Percentiles rank a stretch among this genome's conserved stretches.
Evolutionary conservation across 2,888 invertebrate genomes (phyloP).

Genomic region (Microctonus brassicae): DNA sequence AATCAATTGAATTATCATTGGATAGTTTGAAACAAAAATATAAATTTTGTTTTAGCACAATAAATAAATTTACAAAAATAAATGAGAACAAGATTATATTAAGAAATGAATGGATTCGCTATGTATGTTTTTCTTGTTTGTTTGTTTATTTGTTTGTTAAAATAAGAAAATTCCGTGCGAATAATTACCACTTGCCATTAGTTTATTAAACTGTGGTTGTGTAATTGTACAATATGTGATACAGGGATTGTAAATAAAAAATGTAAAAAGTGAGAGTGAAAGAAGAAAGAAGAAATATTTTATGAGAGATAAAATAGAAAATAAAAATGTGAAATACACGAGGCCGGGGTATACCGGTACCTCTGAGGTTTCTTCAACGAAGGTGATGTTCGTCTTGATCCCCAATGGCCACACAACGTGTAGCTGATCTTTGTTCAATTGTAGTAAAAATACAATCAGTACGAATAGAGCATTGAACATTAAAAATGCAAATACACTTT

Average conservation of each 20-base stretch:
- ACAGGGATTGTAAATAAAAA: neutral
- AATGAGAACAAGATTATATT: neutral
- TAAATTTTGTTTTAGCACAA: neutral
- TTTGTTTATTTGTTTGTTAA: neutral
- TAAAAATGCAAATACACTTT: conserved; percentile 97
- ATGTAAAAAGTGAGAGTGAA: conserved; percentile 20
- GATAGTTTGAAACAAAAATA: neutral
- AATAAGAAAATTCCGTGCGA: conserved; percentile 24
- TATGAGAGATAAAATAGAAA: conserved; percentile 27
- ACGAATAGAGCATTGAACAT: conserved; percentile 99
- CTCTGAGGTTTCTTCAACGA: conserved; percentile 93
- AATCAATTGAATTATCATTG: neutral
- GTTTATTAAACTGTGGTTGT: conserved; percentile 32
- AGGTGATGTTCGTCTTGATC: conserved; percentile 94
- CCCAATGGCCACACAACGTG: conserved; percentile 98
- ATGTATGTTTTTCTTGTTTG: neutral
- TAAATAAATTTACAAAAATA: neutral
- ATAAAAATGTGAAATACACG: conserved; percentile 38
- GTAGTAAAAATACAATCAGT: conserved; percentile 97
- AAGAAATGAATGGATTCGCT: neutral
- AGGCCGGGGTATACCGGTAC: conserved; percentile 70
- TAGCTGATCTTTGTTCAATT: conserved; percentile 98
- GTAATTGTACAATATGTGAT: conserved; percentile 4
- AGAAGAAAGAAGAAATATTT: conserved; percentile 20
- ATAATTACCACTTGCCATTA: conserved; percentile 27